These are phyloP conservation scores for Triplophysa yarkandensis DNA, from an alignment of 2,797 vertebrate species.

Conservation along the genomic window DNA sequence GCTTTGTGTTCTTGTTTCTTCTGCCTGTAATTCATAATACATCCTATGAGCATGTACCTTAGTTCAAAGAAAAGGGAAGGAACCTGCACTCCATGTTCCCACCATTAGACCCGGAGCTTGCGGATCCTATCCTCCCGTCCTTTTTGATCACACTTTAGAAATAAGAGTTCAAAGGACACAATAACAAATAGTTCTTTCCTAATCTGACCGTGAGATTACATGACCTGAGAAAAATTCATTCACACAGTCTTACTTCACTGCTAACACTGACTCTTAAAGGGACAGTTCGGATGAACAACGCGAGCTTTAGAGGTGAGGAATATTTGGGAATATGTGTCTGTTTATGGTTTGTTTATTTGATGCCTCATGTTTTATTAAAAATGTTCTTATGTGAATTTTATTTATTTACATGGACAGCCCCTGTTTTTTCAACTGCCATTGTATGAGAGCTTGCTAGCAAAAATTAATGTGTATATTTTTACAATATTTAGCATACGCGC, in stretches of 20 bases:
- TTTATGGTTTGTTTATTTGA: neutral
- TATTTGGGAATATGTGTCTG: neutral
- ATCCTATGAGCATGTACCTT: slow-evolving; percentile 30
- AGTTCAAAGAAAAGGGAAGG: slow-evolving; percentile 54
- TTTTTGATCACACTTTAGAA: slow-evolving; percentile 51
- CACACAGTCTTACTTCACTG: neutral
- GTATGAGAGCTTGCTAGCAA: no score
- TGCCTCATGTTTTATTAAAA: neutral
- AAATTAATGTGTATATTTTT: no score
- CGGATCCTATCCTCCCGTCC: slow-evolving; percentile 42
- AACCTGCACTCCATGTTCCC: slow-evolving; percentile 45
- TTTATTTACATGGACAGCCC: no score
- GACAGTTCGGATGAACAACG: neutral
- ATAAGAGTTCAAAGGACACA: slow-evolving; percentile 49
- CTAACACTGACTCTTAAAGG: neutral
- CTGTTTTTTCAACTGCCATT: no score
- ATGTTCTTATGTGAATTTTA: neutral
- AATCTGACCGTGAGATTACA: slow-evolving; percentile 34
- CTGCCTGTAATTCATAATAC: slow-evolving; percentile 38
- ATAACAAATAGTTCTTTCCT: slow-evolving; percentile 50
- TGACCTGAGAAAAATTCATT: slow-evolving; percentile 4
- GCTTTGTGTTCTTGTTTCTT: slow-evolving; percentile 23
- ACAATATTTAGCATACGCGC: neutral
- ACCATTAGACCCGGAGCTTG: slow-evolving; percentile 20
- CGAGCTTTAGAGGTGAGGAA: neutral